Evolutionary conservation across 2,113 vertebrate species (phyloP).

Genomic region (Pan troglodytes): DNA sequence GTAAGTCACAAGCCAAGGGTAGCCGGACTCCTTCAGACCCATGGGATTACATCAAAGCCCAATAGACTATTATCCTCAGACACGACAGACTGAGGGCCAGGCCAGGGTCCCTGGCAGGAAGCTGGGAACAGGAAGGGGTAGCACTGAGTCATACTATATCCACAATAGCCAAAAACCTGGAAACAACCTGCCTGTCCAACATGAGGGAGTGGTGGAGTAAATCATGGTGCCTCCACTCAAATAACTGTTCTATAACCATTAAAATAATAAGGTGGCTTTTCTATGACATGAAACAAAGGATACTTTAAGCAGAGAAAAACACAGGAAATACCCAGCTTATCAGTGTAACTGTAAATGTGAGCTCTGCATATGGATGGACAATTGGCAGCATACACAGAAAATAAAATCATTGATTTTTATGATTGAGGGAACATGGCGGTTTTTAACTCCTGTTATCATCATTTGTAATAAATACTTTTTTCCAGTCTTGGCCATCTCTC

Average conservation of each 20-base stretch:
- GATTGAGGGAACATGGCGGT: not conserved
- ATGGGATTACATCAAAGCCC: not conserved
- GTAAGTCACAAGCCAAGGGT: not conserved
- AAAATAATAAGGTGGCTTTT: conserved; percentile 29
- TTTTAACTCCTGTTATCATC: conserved; percentile 42
- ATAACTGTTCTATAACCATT: not conserved
- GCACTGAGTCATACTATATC: not conserved
- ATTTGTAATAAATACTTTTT: conserved; percentile 18
- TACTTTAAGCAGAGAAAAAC: conserved; percentile 10
- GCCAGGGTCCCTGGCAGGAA: no score
- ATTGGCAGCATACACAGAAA: not conserved
- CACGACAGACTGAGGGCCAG: not conserved
- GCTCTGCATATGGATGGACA: not conserved
- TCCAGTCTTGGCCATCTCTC: conserved; percentile 48
- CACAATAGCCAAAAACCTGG: not conserved
- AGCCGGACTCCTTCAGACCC: not conserved
- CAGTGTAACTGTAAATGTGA: not conserved
- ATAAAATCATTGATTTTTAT: conserved; percentile 36
- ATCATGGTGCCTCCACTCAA: not conserved
- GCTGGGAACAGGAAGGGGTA: not conserved
- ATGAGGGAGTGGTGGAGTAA: not conserved
- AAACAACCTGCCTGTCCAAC: not conserved
- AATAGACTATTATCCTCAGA: fast-evolving
- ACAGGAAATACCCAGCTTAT: not conserved
- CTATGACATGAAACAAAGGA: not conserved